These are phyloP conservation scores for Odontothrips loti DNA, from an alignment of 2,888 invertebrate species.

Conservation along the genomic window DNA sequence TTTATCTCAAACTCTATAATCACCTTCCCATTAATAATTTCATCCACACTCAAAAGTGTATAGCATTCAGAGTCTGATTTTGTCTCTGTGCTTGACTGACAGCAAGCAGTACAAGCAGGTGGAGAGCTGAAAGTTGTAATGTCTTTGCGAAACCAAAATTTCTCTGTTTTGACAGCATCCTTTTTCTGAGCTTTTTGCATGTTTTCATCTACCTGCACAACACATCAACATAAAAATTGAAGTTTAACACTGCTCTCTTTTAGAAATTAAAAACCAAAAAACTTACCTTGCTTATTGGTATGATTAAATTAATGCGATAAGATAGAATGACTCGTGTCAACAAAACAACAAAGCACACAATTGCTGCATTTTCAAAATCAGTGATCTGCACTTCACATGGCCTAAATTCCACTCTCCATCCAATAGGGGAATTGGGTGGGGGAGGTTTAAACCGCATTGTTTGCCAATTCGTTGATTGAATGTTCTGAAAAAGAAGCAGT, in stretches of 20 bases:
- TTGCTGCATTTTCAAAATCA: constrained; percentile 99
- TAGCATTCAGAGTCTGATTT: constrained; percentile 52
- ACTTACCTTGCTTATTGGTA: constrained; percentile 90
- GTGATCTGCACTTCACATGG: constrained; percentile 98
- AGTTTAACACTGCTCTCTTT: not conserved
- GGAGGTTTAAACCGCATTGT: constrained; percentile 99
- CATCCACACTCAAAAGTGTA: constrained; percentile 83
- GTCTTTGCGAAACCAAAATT: constrained; percentile 94
- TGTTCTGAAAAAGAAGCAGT: constrained; percentile 61
- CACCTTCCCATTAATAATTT: constrained; percentile 95
- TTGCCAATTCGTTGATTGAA: constrained; percentile 99
- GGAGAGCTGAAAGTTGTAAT: constrained; percentile 54
- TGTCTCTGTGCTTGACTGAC: constrained; percentile 34
- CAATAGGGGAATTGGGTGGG: constrained; percentile 90
- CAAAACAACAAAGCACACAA: constrained; percentile 95
- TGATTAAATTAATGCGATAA: constrained; percentile 90
- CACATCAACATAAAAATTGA: not conserved
- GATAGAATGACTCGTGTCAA: constrained; percentile 95
- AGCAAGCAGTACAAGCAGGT: constrained; percentile 44
- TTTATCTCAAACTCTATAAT: constrained; percentile 30
- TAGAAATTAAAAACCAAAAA: too few species aligned
- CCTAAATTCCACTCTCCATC: constrained; percentile 99
- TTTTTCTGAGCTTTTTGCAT: constrained; percentile 92
- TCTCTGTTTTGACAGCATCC: constrained; percentile 75
- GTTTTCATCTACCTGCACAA: constrained; percentile 79